Percentiles rank a stretch among this genome's conserved stretches.
These are phyloP conservation scores for Morbakka virulenta DNA, from an alignment of 30 jellyfish, hydroid and myxozoan genomes.

Conservation along the genomic window DNA sequence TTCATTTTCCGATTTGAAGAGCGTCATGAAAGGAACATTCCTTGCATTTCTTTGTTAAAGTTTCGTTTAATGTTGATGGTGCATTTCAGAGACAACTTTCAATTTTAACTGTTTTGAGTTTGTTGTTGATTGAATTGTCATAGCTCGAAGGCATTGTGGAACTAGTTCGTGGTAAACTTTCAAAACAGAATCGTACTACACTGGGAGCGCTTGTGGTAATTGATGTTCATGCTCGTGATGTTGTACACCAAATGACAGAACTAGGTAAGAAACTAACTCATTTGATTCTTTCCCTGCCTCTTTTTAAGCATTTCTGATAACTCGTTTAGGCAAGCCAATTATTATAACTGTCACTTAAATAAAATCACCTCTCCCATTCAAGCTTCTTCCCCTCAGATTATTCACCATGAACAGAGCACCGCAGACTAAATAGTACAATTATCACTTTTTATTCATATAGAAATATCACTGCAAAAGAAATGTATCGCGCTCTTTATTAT, in stretches of 20 bases:
- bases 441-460: too few relatives aligned
- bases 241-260: conserved; percentile 87
- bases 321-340: neutral
- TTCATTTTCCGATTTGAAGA: too few relatives aligned
- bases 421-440: too few relatives aligned
- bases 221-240: conserved; percentile 98
- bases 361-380: neutral
- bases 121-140: neutral
- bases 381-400: neutral
- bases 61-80: too few relatives aligned
- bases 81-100: too few relatives aligned
- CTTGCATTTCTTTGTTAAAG: too few relatives aligned
- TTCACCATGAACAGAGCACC: too few relatives aligned
- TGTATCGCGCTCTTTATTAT: too few relatives aligned
- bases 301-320: neutral
- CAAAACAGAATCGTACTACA: conserved; percentile 96
- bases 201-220: conserved; percentile 97
- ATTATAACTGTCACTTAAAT: neutral
- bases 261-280: conserved; percentile 29
- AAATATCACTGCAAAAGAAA: too few relatives aligned
- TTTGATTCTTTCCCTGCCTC: neutral
- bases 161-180: conserved; percentile 88
- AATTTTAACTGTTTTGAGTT: too few relatives aligned
- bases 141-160: conserved; percentile 88
- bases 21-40: too few relatives aligned